Conservation (phyloP, 2,888 invertebrate species). For the Cistogaster globosa region DNA sequence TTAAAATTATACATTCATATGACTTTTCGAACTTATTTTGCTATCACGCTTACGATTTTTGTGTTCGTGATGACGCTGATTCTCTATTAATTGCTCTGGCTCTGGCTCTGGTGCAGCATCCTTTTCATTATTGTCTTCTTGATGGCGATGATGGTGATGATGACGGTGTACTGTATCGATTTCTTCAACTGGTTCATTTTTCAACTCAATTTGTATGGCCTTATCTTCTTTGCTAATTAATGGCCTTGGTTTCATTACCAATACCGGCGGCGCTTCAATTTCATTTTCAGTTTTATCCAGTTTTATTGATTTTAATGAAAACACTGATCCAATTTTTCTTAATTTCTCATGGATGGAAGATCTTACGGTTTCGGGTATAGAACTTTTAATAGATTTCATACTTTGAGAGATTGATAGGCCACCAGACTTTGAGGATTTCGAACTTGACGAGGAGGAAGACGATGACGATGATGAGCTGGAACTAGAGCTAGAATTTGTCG, state of each 20-base stretch:
- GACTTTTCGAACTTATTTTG: conserved; percentile 62
- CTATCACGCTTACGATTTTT: conserved; percentile 63
- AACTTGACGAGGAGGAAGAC: conserved; percentile 71
- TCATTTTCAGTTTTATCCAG: conserved; percentile 71
- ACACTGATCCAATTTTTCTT: conserved; percentile 81
- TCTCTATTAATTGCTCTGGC: conserved; percentile 56
- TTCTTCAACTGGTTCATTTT: not conserved
- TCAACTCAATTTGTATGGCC: conserved; percentile 54
- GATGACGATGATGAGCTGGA: conserved; percentile 70
- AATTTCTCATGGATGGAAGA: conserved; percentile 78
- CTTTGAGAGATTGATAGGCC: conserved; percentile 75
- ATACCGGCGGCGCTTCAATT: conserved; percentile 43
- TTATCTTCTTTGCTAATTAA: conserved; percentile 73
- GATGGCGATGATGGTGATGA: conserved; percentile 43
- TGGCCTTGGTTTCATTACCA: conserved; percentile 28
- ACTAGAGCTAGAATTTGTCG: conserved; percentile 72
- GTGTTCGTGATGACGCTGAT: conserved; percentile 71
- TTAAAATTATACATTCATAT: conserved; percentile 45
- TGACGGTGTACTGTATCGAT: not conserved
- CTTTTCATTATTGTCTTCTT: not conserved
- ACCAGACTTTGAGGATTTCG: conserved; percentile 77
- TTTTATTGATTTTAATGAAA: conserved; percentile 79
- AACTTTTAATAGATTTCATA: conserved; percentile 77
- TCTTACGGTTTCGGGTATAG: conserved; percentile 74
- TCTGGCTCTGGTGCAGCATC: conserved; percentile 55